Percentiles rank a stretch among this genome's conserved stretches.
phyloP scores from a whole-genome alignment of 2,797 vertebrate genomes.

The Lithobates pipiens region DNA sequence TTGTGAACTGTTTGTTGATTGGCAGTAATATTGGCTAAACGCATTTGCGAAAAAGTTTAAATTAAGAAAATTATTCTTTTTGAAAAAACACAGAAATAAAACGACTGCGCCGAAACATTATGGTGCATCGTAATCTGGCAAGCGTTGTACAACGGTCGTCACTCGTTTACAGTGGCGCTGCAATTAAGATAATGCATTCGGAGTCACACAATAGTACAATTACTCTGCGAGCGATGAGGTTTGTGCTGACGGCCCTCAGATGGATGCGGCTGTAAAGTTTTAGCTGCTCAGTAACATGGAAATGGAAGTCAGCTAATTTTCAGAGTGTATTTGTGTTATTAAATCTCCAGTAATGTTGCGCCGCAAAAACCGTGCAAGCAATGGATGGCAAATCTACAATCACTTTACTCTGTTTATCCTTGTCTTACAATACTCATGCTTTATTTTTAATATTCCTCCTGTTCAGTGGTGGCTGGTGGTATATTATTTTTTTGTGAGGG shows the following conservation, averaged over 20 bases:
- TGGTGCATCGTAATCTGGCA: neutral
- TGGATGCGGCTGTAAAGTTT: conserved; percentile 43
- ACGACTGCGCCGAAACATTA: neutral
- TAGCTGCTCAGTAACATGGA: conserved; percentile 6
- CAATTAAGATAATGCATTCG: conserved; percentile 56
- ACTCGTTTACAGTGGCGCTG: conserved; percentile 37
- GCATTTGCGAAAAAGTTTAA: neutral
- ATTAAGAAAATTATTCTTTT: neutral
- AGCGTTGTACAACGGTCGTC: neutral
- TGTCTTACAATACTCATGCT: no score
- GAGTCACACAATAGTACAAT: conserved; percentile 46
- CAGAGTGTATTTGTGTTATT: neutral
- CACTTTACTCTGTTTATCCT: no score
- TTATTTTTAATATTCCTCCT: no score
- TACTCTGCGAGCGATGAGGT: conserved; percentile 27
- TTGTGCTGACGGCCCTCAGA: conserved; percentile 11
- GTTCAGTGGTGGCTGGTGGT: no score
- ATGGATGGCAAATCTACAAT: no score
- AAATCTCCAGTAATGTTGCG: neutral
- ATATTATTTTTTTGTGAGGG: no score
- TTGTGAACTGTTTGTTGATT: neutral
- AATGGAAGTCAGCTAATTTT: conserved; percentile 1
- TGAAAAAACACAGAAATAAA: neutral
- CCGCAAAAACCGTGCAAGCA: no score
- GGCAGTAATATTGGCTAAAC: neutral